Conservation (phyloP, 2,113 vertebrate genomes). For the Nesogale talazaci region DNA sequence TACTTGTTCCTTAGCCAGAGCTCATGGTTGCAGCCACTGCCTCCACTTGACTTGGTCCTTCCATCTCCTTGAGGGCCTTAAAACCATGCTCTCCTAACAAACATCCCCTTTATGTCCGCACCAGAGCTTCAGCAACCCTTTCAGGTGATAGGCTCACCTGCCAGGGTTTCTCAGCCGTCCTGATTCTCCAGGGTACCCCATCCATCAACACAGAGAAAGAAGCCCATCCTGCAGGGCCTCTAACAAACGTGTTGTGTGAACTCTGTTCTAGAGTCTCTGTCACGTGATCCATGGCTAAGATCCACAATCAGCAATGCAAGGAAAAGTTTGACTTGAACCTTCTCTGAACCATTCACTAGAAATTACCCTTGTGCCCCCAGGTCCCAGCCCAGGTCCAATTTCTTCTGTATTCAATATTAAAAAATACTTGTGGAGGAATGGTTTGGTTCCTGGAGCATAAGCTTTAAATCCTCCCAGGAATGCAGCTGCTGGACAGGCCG, state of each 20-base stretch:
- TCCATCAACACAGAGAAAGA: background rate
- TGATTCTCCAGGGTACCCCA: background rate
- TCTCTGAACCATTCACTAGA: background rate
- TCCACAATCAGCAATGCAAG: background rate
- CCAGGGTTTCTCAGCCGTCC: background rate
- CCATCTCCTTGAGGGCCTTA: no score
- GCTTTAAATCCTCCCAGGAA: constrained; percentile 81
- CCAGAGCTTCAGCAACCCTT: background rate
- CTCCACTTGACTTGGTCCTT: no score
- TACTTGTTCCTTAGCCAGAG: no score
- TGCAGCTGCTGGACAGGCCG: constrained; percentile 61
- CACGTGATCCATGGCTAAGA: background rate
- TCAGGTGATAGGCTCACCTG: background rate
- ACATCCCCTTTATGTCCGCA: background rate
- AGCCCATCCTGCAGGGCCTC: background rate
- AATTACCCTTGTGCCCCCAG: constrained; percentile 48
- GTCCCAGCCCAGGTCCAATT: constrained; percentile 57
- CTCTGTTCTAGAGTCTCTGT: background rate
- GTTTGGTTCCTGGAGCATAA: constrained; percentile 75
- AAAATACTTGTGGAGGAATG: constrained; percentile 68
- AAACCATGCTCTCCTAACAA: background rate
- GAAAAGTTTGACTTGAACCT: constrained; percentile 8
- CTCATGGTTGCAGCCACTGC: no score
- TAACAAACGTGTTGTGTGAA: background rate
- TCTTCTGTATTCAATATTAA: constrained; percentile 69